Evolutionary conservation across 2,888 invertebrate species (phyloP).

Genomic region (Dermolepida albohirtum): DNA sequence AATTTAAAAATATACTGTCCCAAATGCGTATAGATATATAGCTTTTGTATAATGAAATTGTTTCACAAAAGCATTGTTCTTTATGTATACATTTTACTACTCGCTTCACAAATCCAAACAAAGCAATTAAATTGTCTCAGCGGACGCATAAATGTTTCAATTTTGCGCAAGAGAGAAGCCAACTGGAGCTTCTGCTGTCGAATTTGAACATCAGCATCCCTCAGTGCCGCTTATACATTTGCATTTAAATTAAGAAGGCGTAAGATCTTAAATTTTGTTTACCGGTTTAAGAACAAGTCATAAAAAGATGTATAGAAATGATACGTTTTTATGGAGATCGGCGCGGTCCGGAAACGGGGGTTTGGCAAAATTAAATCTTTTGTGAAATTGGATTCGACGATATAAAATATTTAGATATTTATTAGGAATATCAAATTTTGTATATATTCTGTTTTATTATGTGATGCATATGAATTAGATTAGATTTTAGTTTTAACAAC

Average conservation of each 20-base stretch:
- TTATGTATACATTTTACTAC: constrained; percentile 33
- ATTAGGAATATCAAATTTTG: constrained; percentile 24
- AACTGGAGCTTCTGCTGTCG: constrained; percentile 17
- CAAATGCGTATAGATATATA: background rate
- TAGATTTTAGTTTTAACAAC: no score
- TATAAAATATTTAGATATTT: constrained; percentile 22
- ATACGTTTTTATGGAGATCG: constrained; percentile 38
- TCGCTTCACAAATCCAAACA: constrained; percentile 31
- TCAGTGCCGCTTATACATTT: constrained; percentile 31
- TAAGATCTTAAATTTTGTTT: constrained; percentile 42
- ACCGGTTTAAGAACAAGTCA: constrained; percentile 35
- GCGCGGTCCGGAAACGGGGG: constrained; percentile 28
- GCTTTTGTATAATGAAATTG: constrained; percentile 20
- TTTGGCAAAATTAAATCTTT: constrained; percentile 32
- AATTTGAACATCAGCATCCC: constrained; percentile 18
- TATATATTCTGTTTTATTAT: no score
- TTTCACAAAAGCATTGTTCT: constrained; percentile 25
- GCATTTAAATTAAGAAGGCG: constrained; percentile 42
- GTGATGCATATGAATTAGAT: no score
- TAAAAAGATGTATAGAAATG: constrained; percentile 36
- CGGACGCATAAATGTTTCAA: constrained; percentile 36
- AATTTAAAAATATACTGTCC: no score
- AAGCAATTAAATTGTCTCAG: constrained; percentile 33
- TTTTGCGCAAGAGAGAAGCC: constrained; percentile 29
- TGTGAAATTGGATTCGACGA: constrained; percentile 31